Evolutionary conservation across 2,888 invertebrate species (phyloP), one percentile per base, ranked within the genome.

Genomic region (Ochlodes sylvanus): DNA sequence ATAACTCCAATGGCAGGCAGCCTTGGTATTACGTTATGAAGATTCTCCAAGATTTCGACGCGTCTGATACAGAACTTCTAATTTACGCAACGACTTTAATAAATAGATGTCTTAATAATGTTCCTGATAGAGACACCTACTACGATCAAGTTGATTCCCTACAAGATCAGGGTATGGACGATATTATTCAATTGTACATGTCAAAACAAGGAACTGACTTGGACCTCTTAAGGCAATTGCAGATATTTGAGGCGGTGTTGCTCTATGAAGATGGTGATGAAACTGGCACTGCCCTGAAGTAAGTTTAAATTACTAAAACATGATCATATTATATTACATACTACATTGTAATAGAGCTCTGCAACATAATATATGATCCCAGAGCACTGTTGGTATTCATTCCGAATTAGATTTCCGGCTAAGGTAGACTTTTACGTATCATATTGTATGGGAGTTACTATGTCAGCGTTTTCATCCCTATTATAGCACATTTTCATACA

Each of bases 91-190:
- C 98, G 82, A 99, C 99, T 17, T 95, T 99, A 68, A 96, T 99
- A 78, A 99, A 99, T 89, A 98, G 98, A 92, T 98, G 98, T 58
- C 92, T 99, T 44, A 98, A 98, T 81, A 98, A 98, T 42, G 95
- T 99, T 63, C 97, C 98, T 1, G 98, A 99, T 88, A 98, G 98
- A 89, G 98, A 99, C 84, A 97, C 97, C 21, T 99, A 99, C 89
- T 99, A 99, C 83, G 99, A 99, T 87, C 98, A 99, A 83, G 98
- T 98, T 3, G 99, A 99, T 90, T 95, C 97, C 21, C 92, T 99
- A 73, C 99, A 99, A 85, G 98, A 99, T 75, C 98, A 98, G 85
- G 98, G 97, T 21, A 97, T 98, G 89, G 98, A 98, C 84, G 95
- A 95, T 62, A 96, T 98, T 34, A 97, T 98, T 75, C 97, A 97